phyloP scores from a whole-genome alignment of 2,888 invertebrate species.

The Drosophila quinaria region DNA sequence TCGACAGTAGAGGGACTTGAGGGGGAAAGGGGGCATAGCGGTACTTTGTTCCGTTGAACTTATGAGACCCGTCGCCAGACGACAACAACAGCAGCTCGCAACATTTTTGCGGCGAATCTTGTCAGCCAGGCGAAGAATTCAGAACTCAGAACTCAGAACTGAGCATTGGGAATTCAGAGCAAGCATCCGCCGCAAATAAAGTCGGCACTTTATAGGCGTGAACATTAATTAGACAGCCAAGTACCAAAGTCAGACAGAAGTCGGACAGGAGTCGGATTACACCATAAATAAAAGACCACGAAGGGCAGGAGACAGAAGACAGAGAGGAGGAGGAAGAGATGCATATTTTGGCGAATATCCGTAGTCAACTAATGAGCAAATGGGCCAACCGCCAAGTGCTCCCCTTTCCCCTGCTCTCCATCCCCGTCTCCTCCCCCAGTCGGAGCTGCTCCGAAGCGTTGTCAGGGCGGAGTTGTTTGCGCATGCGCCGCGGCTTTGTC shows the following conservation, averaged over 20 bases:
- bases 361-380: conserved; percentile 66
- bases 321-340: conserved; percentile 11
- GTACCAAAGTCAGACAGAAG: conserved; percentile 33
- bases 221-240: conserved; percentile 74
- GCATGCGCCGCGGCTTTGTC: conserved; percentile 62
- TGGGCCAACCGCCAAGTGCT: conserved; percentile 45
- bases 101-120: conserved; percentile 57
- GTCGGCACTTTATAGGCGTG: conserved; percentile 70
- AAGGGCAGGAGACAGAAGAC: conserved; percentile 21
- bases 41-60: conserved; percentile 74
- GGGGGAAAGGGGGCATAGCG: conserved; percentile 48
- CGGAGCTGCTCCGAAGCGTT: conserved; percentile 27
- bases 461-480: conserved; percentile 71
- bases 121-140: conserved; percentile 32
- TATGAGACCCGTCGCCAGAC: conserved; percentile 34
- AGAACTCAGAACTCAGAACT: conserved; percentile 62
- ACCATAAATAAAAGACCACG: conserved; percentile 34
- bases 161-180: conserved; percentile 52
- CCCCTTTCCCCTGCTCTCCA: not conserved
- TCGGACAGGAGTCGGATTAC: conserved; percentile 31
- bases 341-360: conserved; percentile 30
- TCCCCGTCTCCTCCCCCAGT: conserved; percentile 44
- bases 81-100: conserved; percentile 4
- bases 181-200: conserved; percentile 74
- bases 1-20: not conserved